Evolutionary conservation across 1,140 invertebrate species (phyloP).

Genomic region (Globodera rostochiensis): DNA sequence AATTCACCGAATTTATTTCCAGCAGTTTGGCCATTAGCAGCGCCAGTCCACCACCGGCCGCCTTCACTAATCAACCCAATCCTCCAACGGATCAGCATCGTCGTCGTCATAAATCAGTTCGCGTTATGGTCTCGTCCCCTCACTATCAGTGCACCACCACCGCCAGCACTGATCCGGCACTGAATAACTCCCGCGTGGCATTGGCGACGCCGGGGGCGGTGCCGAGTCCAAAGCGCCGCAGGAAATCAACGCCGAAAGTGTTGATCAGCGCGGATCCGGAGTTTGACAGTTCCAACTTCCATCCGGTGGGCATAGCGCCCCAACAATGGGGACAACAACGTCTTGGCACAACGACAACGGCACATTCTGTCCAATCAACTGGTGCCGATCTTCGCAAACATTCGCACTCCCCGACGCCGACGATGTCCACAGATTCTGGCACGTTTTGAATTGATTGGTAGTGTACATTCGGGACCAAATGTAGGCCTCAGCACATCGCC

Average conservation of each 20-base stretch:
- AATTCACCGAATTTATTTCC: too few relatives aligned
- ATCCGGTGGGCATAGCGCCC: neutral
- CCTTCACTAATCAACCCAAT: too few relatives aligned
- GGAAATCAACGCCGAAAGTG: neutral
- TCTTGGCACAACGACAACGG: neutral
- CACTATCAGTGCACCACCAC: too few relatives aligned
- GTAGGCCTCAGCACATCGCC: conserved; percentile 1
- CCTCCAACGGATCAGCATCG: too few relatives aligned
- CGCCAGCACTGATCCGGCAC: neutral
- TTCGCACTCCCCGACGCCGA: neutral
- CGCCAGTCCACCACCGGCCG: too few relatives aligned
- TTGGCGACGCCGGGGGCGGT: neutral
- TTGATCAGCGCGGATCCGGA: too few relatives aligned
- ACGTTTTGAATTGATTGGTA: neutral
- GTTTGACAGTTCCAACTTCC: too few relatives aligned
- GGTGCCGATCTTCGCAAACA: neutral
- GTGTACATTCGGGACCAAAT: neutral
- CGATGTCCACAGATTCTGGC: neutral
- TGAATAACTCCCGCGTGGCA: neutral
- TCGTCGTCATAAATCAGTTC: too few relatives aligned
- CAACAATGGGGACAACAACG: too few relatives aligned
- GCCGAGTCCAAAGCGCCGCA: neutral
- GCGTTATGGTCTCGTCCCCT: too few relatives aligned
- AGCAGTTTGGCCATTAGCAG: too few relatives aligned
- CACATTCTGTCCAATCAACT: neutral